phyloP scores from a whole-genome alignment of 2,888 invertebrate genomes.

The Panopea generosa region DNA sequence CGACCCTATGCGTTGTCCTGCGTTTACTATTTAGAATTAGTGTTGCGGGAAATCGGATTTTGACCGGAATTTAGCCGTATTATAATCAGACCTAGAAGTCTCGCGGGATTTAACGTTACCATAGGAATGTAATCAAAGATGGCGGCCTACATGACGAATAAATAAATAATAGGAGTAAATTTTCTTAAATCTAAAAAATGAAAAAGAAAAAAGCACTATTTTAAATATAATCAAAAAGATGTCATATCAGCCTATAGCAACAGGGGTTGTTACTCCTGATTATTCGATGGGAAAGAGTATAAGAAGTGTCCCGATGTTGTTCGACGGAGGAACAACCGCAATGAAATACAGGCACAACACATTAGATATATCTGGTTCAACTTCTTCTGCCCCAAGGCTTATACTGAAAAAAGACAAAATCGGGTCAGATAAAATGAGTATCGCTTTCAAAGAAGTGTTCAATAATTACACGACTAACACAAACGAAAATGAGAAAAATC shows the following conservation, averaged over 20 bases:
- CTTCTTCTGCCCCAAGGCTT: neutral
- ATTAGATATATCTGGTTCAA: neutral
- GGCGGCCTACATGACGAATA: constrained; percentile 39
- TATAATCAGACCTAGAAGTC: no score
- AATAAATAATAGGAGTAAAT: constrained; percentile 6
- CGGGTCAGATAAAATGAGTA: constrained; percentile 30
- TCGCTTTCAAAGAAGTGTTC: constrained; percentile 53
- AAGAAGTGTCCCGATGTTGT: constrained; percentile 16
- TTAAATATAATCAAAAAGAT: neutral
- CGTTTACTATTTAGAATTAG: no score
- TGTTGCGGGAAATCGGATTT: no score
- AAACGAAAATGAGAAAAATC: constrained; percentile 11
- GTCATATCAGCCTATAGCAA: neutral
- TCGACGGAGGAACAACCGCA: constrained; percentile 14
- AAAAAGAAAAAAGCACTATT: no score
- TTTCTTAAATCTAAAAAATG: neutral
- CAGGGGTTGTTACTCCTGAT: constrained; percentile 22
- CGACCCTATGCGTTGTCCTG: no score
- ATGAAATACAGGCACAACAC: constrained; percentile 20
- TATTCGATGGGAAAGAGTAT: constrained; percentile 8
- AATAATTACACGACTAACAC: constrained; percentile 14
- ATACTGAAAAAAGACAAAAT: constrained; percentile 1
- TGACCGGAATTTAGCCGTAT: no score
- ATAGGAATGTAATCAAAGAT: constrained; percentile 56
- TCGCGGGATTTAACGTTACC: constrained; percentile 42